A percentile compares a stretch with the other conserved stretches of the same genome.
Evolutionary conservation across 2,797 vertebrate genomes (phyloP).

Genomic region (Pteropus rufus): DNA sequence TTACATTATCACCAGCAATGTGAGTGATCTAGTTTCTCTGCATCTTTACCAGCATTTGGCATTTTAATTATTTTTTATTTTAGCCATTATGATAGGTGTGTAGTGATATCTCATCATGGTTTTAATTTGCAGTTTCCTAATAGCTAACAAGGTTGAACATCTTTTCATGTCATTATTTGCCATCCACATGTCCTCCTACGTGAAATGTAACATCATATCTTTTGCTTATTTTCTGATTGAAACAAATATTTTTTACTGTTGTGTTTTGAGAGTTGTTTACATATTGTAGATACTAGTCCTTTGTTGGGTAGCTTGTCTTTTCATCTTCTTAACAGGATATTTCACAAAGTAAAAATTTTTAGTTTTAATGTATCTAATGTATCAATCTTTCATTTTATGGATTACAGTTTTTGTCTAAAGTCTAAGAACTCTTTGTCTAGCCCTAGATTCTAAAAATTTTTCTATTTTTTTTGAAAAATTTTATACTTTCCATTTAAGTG

Average conservation of each 20-base stretch:
- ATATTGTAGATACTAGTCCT: not conserved
- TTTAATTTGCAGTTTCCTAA: not conserved
- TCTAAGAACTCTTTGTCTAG: not conserved
- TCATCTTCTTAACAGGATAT: not conserved
- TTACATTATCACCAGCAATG: not conserved
- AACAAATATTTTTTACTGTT: not conserved
- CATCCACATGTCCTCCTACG: not conserved
- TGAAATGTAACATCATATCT: not conserved
- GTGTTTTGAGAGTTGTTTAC: not conserved
- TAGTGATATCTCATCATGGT: not conserved
- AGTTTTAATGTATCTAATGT: not conserved
- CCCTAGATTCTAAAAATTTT: not conserved
- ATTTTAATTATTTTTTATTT: not conserved
- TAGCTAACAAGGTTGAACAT: not conserved
- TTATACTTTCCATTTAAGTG: not conserved
- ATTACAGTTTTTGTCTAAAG: not conserved
- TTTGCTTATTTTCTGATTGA: not conserved
- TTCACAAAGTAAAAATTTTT: not conserved
- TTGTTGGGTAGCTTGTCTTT: not conserved
- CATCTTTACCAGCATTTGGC: not conserved
- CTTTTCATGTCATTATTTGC: not conserved
- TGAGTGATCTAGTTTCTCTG: not conserved
- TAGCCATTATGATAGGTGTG: not conserved
- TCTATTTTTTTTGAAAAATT: not conserved
- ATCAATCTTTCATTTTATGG: not conserved